Evolutionary conservation across 2,797 vertebrate genomes (phyloP).

Genomic region (Acanthurus lineatus): DNA sequence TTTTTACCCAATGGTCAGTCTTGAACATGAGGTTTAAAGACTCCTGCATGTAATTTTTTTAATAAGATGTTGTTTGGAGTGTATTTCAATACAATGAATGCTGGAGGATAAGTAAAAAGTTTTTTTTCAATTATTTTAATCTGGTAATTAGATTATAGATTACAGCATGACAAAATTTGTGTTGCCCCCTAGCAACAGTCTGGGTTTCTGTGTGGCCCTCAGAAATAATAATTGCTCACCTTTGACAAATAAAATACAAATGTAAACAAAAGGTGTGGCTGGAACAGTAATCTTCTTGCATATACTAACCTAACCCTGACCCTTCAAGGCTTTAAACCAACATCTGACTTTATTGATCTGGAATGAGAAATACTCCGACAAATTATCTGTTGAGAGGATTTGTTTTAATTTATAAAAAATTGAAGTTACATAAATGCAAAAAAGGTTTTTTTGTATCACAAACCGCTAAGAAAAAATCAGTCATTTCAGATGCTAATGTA

Average conservation of each 20-base stretch:
- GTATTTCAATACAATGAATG: too few relatives aligned
- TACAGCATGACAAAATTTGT: too few relatives aligned
- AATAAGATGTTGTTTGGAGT: too few relatives aligned
- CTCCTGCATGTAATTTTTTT: too few relatives aligned
- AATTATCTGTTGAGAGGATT: background rate
- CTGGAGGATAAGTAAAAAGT: too few relatives aligned
- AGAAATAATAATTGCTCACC: too few relatives aligned
- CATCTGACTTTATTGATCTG: background rate
- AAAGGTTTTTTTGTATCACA: background rate
- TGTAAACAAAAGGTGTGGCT: conserved; percentile 21
- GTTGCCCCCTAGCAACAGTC: too few relatives aligned
- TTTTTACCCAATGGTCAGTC: too few relatives aligned
- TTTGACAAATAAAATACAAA: conserved; percentile 3
- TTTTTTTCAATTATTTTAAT: too few relatives aligned
- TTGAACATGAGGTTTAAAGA: too few relatives aligned
- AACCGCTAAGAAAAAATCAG: background rate
- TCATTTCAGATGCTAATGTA: background rate
- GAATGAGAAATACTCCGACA: background rate
- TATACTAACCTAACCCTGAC: background rate
- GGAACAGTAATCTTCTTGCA: conserved; percentile 13
- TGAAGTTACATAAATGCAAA: conserved; percentile 2
- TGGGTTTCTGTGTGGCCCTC: too few relatives aligned
- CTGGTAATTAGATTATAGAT: too few relatives aligned
- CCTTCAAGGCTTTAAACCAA: background rate
- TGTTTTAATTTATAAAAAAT: background rate